Conservation (phyloP, 2,113 vertebrate genomes). For the Chamaea fasciata region DNA sequence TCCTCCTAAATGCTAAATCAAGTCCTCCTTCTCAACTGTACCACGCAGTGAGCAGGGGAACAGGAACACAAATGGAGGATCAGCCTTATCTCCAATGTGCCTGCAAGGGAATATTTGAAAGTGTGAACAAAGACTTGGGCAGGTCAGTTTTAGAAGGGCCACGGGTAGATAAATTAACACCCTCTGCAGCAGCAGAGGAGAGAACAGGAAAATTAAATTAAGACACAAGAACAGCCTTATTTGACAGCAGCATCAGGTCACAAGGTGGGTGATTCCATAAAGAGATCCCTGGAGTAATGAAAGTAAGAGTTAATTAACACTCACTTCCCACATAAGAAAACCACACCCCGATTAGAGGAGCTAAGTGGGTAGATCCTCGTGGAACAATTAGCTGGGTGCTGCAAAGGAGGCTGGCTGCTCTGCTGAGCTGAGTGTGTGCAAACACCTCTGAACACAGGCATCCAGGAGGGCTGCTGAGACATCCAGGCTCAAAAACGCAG, state of each 20-base stretch:
- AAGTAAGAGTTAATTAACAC: constrained; percentile 50
- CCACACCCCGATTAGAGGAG: constrained; percentile 19
- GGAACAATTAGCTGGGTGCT: constrained; percentile 27
- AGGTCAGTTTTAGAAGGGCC: neutral
- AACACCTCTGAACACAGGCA: neutral
- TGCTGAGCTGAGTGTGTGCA: neutral
- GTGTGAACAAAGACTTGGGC: neutral
- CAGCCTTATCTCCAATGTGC: neutral
- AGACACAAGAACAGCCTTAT: neutral
- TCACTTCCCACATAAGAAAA: neutral
- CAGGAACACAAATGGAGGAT: neutral
- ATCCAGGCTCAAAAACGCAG: accelerated
- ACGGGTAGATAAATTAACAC: neutral
- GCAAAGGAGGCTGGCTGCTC: neutral
- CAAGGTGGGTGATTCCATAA: neutral
- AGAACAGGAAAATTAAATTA: neutral
- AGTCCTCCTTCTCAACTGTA: neutral
- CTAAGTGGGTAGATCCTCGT: neutral
- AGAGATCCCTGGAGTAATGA: constrained; percentile 18
- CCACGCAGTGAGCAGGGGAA: neutral
- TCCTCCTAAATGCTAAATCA: neutral
- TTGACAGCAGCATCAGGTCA: neutral
- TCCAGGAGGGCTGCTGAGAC: accelerated
- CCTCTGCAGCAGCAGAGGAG: neutral
- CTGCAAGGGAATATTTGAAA: neutral